Conservation (phyloP, 2,113 vertebrate species). For the Paradoxurus hermaphroditus region DNA sequence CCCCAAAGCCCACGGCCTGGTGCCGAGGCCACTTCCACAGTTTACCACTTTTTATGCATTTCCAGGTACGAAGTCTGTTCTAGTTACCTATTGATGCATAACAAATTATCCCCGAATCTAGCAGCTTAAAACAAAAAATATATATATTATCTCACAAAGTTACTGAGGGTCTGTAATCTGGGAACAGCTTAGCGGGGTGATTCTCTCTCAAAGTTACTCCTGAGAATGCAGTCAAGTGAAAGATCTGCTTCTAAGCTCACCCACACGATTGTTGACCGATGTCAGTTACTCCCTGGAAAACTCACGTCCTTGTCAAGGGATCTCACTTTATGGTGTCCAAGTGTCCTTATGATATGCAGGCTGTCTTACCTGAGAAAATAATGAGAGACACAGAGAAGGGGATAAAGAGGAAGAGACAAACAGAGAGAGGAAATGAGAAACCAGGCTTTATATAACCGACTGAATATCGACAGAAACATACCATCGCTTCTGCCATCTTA, state of each 20-base stretch:
- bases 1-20: neutral
- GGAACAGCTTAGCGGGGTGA: neutral
- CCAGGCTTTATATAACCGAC: neutral
- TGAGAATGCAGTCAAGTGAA: neutral
- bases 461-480: no score
- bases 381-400: neutral
- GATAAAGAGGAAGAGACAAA: neutral
- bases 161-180: neutral
- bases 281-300: neutral
- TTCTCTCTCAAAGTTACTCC: neutral
- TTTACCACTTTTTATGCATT: neutral
- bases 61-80: neutral
- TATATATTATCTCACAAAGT: neutral
- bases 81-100: neutral
- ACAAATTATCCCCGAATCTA: neutral
- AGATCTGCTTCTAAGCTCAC: neutral
- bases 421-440: neutral
- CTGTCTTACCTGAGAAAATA: neutral
- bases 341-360: rapidly evolving
- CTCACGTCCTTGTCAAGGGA: neutral
- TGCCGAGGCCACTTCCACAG: neutral
- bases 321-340: rapidly evolving
- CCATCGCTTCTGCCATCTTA: neutral
- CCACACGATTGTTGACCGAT: neutral
- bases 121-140: neutral